Evolutionary conservation across 2,888 invertebrate species (phyloP).

Genomic region (Hypolimnas misippus): DNA sequence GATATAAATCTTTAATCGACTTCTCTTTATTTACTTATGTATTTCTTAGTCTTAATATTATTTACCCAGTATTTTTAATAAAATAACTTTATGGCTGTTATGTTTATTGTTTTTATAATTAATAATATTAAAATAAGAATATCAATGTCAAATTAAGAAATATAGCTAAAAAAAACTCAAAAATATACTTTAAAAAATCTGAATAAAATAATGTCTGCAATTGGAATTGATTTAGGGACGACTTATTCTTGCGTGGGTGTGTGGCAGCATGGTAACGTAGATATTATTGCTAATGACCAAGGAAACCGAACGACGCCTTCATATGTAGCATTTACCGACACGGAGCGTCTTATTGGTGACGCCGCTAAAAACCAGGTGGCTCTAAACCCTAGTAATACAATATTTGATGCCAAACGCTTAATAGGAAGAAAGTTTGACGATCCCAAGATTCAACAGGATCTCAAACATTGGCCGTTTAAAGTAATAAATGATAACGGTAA

Average conservation of each 20-base stretch:
- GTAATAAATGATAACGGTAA: slow-evolving; percentile 86
- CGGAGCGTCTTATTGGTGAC: slow-evolving; percentile 85
- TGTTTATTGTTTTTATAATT: too few relatives aligned
- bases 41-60: too few relatives aligned
- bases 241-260: slow-evolving; percentile 82
- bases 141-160: not conserved
- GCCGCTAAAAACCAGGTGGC: slow-evolving; percentile 89
- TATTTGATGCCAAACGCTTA: slow-evolving; percentile 91
- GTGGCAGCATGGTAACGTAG: slow-evolving; percentile 87
- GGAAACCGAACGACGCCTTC: slow-evolving; percentile 89
- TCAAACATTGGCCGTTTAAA: slow-evolving; percentile 93
- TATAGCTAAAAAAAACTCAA: not conserved
- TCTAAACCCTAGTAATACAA: slow-evolving; percentile 89
- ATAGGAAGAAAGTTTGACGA: slow-evolving; percentile 92
- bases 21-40: too few relatives aligned
- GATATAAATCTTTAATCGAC: too few relatives aligned
- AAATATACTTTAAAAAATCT: slow-evolving; percentile 14
- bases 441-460: slow-evolving; percentile 89
- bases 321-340: slow-evolving; percentile 88
- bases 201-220: slow-evolving; percentile 64
- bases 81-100: not conserved
- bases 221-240: slow-evolving; percentile 83
- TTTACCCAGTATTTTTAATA: not conserved
- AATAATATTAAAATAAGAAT: too few relatives aligned
- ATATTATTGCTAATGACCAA: slow-evolving; percentile 87